Evolutionary conservation across 2,113 vertebrate species (phyloP), one percentile per base, ranked within the genome.

Genomic region (Protobothrops flavoviridis): DNA sequence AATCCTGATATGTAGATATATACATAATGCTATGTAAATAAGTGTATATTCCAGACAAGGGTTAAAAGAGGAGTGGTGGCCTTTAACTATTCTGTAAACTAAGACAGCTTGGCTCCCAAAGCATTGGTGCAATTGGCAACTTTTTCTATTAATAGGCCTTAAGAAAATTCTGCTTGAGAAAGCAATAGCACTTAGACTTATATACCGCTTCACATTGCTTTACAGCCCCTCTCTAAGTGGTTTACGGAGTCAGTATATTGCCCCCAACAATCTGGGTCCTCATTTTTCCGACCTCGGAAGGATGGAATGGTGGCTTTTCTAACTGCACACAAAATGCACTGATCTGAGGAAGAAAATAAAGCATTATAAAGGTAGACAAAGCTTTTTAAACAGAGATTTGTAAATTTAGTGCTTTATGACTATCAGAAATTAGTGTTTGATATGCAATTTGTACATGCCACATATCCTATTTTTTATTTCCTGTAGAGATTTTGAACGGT

Each of bases 401-500:
- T 39, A 87, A 48, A 64, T 43, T 4, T 81, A 69, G 24, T 33
- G 11, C 39, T 64, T 81, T 17, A 48, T 57, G 39, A 39, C 12
- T 55, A 52, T 2, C 91, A 86, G 50, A 33, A 57, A 92, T 21
- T 56, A 64, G 5, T 45, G 15, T 20, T 43, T 39, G 13, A 92
- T 61, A 59, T 24, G 45, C 88, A 94, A 90, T 92, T 57, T 92
- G 81, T 56, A 69, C 90, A 87, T 24, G 56, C 45, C 93, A 86
- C 33, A 59, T n/a, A 39, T 24, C 50, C 48, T 45, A 29, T 33
- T 56, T n/a, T 29, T 69, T 7, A 53, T 87, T 92, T 90, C 74
- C 48, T 89, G 15, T 52, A 20, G 29, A 45, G 29, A 17, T 81
- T 55, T 45, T n/a, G n/a, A 69, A 48, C 56, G 20, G 57, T 86